phyloP scores from a whole-genome alignment of 2,113 vertebrate species.

The Mellivora capensis region DNA sequence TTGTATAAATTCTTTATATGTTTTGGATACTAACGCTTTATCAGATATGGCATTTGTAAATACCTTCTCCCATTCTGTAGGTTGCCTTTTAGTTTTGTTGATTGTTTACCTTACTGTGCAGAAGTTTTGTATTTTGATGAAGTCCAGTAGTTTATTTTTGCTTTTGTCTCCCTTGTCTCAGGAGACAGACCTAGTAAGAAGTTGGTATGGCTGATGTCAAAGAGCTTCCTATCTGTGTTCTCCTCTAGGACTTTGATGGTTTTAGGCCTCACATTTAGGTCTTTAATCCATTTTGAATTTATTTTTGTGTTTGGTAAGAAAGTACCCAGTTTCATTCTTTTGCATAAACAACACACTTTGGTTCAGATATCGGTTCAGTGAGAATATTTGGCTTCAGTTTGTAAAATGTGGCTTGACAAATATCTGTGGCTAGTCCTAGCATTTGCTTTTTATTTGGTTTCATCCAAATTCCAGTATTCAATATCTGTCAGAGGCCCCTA shows the following conservation, averaged over 20 bases:
- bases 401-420: background rate
- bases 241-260: background rate
- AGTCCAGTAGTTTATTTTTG: background rate
- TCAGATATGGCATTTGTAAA: background rate
- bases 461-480: background rate
- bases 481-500: background rate
- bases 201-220: background rate
- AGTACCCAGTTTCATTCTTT: background rate
- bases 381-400: slow-evolving; percentile 25
- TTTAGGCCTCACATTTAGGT: background rate
- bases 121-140: background rate
- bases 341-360: background rate
- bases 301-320: background rate
- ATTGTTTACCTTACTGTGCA: background rate
- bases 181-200: background rate
- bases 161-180: background rate
- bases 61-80: background rate
- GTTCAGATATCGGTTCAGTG: slow-evolving; percentile 14
- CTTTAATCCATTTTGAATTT: background rate
- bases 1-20: background rate
- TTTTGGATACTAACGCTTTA: background rate
- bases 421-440: background rate
- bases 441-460: background rate
- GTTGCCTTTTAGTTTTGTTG: background rate
- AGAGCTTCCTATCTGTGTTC: background rate